Base-by-base conservation (phyloP, 2,888 invertebrate genomes). In the Torymus texanus region DNA sequence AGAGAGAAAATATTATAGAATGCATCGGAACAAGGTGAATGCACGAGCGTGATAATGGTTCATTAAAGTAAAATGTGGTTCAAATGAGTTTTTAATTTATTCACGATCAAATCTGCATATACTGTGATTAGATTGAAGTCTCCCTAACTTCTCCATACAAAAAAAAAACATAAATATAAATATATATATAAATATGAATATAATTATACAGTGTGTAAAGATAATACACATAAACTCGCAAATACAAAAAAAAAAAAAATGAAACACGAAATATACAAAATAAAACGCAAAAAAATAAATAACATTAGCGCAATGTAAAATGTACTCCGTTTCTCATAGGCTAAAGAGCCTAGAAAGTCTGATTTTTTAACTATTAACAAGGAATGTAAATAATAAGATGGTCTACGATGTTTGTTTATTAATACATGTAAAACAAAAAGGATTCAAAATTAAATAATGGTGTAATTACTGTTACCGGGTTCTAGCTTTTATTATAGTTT, bases 301-400 rank as follows among this genome's bases (percentile, higher is more conserved):
- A 82, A 83, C 79, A 82, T 83, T 80, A 76, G 85, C 83, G 85
- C 83, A 85, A 85, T 84, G 83, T 86, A 84, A 76, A 76, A 83
- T 84, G 84, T 83, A 85, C 85, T 88, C 88, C 86, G 86, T 87
- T 89, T 88, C 70, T 72, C 83, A 85, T 85, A 85, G 88, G 87
- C 87, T 68, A 74, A 56, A 67, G 84, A 87, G 89, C 88, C 89
- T 88, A 87, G 87, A 89, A 89, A 89, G 89, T 90, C 90, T 90
- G 90, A 90, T 89, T 89, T 89, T 89, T 88, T 87, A 89, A 88
- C 86, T 87, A 88, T 84, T 88, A 86, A 86, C 75, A 66, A 79
- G 29, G 66, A 76, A 79, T 81, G 81, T 81, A 81, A 79, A 81
- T 79, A 79, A 71, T 78, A 70, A 78, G 59, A 78, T 75, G 68